phyloP scores from a whole-genome alignment of 2,888 invertebrate species.

The Apoderus coryli region DNA sequence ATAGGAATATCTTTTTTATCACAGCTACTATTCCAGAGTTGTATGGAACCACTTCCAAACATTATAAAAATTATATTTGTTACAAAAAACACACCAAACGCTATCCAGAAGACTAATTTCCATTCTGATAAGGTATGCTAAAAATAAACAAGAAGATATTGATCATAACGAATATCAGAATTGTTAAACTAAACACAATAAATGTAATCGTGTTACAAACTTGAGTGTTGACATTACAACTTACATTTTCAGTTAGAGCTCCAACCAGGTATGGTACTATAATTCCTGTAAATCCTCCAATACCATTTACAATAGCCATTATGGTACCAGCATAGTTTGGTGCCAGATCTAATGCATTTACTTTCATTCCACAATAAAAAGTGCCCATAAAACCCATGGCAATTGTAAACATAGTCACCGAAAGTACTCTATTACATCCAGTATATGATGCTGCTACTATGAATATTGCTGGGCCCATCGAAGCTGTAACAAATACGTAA shows the following conservation, averaged over 20 bases:
- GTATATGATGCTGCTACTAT: constrained; percentile 47
- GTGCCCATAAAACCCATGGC: constrained; percentile 52
- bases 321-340: constrained; percentile 47
- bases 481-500: constrained; percentile 33
- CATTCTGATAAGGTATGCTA: constrained; percentile 51
- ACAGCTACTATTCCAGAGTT: constrained; percentile 18
- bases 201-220: too few relatives aligned
- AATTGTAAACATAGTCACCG: constrained; percentile 41
- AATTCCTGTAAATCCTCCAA: constrained; percentile 43
- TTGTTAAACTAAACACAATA: too few relatives aligned
- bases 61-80: constrained; percentile 52
- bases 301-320: constrained; percentile 45
- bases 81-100: constrained; percentile 46
- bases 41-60: constrained; percentile 27
- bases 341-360: constrained; percentile 45
- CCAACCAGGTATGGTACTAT: constrained; percentile 44
- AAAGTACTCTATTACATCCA: constrained; percentile 38
- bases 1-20: constrained; percentile 1
- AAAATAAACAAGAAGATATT: constrained; percentile 24
- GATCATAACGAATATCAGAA: too few relatives aligned
- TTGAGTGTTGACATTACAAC: too few relatives aligned
- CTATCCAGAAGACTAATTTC: constrained; percentile 68
- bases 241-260: constrained; percentile 43
- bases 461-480: constrained; percentile 44
- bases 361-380: constrained; percentile 49